Evolutionary conservation across 2,113 vertebrate species (phyloP), one percentile per base, ranked within the genome.

Genomic region (Thymallus thymallus): DNA sequence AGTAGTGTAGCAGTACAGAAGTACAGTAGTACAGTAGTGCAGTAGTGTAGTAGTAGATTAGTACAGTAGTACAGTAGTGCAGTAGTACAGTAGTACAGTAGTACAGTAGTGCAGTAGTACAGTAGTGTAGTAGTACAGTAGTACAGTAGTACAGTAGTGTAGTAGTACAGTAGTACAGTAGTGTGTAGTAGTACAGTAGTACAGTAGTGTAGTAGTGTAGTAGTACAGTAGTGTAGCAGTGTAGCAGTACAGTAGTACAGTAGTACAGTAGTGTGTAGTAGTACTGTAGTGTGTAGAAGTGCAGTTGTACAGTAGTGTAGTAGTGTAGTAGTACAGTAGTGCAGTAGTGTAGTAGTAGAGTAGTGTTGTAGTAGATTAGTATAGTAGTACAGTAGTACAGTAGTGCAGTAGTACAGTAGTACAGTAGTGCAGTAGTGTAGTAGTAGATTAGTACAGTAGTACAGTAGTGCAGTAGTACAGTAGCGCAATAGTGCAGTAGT

Each of bases 331-430:
- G 46, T 61, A 32, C 55, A 16, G 16, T 55, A 3, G 14, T 72
- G 63, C 46, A 61, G 74, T 45, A 58, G 41, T 61, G 46, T 48
- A 67, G 74, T 46, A 63, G 48, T 62, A n/a, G n/a, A n/a, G n/a
- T n/a, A n/a, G n/a, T n/a, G n/a, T n/a, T n/a, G n/a, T 26, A 26
- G 26, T 26, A 2, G 1, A 1, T 1, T 26, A 26, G 26, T 26
- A 2, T 2, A 3, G 61, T 41, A 60, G 73, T n/a, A n/a, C n/a
- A n/a, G n/a, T n/a, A n/a, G n/a, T n/a, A n/a, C n/a, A n/a, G n/a
- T n/a, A n/a, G n/a, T n/a, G n/a, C n/a, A n/a, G n/a, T 30, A 61
- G 46, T 61, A 32, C 55, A 16, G 16, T 55, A 3, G 14, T 72
- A 58, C 46, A 61, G 74, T 45, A 58, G 41, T 61, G 46, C 56